Evolutionary conservation across 1,140 invertebrate species (phyloP), one percentile per base, ranked within the genome.

Genomic region (Drosophila suzukii): DNA sequence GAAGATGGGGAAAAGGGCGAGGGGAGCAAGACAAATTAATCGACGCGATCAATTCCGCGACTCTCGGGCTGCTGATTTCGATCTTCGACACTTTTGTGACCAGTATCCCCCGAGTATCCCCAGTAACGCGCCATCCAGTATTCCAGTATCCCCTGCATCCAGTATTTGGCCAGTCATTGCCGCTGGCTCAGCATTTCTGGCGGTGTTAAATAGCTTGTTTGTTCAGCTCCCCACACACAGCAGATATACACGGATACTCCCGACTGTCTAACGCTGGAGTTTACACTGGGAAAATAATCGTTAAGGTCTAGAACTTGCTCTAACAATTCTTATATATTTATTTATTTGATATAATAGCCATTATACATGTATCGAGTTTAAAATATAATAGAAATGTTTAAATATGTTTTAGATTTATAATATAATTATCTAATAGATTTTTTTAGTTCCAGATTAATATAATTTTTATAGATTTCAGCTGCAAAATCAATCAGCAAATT

Each of bases 151-250:
- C 54, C 12, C 17, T 39, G 50, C 44, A 70, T 68, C 71, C 12
- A 30, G 51, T 71, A 80, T 88, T 54, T 79, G 84, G 67, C 65
- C 59, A 70, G 76, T 88, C 83, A 86, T 72, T 65, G 66, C 43
- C 58, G 72, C 81, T 89, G 71, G 84, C 83, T 88, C 83, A 88
- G 83, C 83, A 68, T 53, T 88, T 86, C 76, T 70, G 76, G 75
- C 59, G 76, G 80, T 88, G 84, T 89, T 89, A 89, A 89, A 89
- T 89, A 89, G 84, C 84, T 89, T 90, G 84, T 89, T 89, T 89
- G 83, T 89, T 88, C 78, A 74, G 57, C 79, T 80, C 75, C 75
- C 84, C 76, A 74, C 61, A 75, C 65, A 67, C 17, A 68, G 50
- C 41, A 62, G 39, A 50, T 47, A 75, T 41, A 74, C 53, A 60